Evolutionary conservation across 2,797 vertebrate genomes (phyloP).

Genomic region (Meda fulgida): DNA sequence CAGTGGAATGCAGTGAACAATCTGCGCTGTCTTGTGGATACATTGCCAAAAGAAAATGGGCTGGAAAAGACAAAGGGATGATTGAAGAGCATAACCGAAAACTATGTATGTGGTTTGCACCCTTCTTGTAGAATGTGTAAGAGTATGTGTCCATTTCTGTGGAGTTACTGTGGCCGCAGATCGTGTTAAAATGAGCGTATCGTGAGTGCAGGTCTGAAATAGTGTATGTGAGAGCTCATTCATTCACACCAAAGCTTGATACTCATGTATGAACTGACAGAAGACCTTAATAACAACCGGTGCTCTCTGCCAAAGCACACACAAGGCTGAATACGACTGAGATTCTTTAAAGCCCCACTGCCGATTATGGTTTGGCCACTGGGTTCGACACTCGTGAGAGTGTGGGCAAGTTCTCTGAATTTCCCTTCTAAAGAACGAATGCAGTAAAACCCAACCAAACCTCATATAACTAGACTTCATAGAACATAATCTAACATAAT

Average conservation of each 20-base stretch:
- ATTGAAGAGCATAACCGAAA: conserved; percentile 3
- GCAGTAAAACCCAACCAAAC: conserved; percentile 21
- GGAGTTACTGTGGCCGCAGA: not conserved
- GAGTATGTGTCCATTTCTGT: conserved; percentile 21
- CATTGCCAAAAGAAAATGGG: not conserved
- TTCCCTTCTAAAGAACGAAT: conserved; percentile 12
- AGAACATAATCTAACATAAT: conserved; percentile 13
- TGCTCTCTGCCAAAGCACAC: conserved; percentile 50
- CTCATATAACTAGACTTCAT: conserved; percentile 11
- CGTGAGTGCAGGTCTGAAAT: not conserved
- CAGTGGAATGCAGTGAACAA: conserved; percentile 15
- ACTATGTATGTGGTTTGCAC: conserved; percentile 10
- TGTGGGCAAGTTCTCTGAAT: conserved; percentile 14
- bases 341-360: conserved; percentile 45
- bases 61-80: conserved; percentile 17
- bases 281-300: conserved; percentile 44
- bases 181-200: conserved; percentile 13
- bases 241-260: conserved; percentile 47
- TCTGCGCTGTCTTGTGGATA: not conserved
- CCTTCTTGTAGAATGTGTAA: not conserved
- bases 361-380: conserved; percentile 34
- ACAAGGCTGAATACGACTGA: conserved; percentile 38
- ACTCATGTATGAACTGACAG: conserved; percentile 52
- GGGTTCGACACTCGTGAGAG: conserved; percentile 33
- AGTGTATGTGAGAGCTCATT: conserved; percentile 45